Evolutionary conservation across 2,113 vertebrate species (phyloP), one percentile per base, ranked within the genome.

Genomic region (Patagioenas fasciata): DNA sequence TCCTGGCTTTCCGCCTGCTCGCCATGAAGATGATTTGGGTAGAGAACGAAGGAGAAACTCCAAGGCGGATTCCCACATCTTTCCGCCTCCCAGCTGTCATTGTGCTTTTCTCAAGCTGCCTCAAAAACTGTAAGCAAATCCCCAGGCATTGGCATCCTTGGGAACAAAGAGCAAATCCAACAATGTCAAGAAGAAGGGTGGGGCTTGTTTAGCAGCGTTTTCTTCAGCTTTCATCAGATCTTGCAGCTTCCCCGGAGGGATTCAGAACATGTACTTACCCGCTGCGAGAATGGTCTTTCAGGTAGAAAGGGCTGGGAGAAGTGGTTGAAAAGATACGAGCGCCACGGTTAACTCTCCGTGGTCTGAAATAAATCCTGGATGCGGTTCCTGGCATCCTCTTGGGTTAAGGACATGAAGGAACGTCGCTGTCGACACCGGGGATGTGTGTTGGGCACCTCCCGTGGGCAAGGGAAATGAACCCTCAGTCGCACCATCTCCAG

Each of bases 181-280:
- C 89, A 82, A 89, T 80, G 93, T 93, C 88, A 82, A 94, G 95
- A 79, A 80, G 84, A 88, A 80, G 34, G 85, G 91, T 80, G 73
- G 67, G 71, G 89, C 77, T 40, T 91, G 77, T 58, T 73, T 40
- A 65, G 89, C 34, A 80, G 92, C 72, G 51, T 82, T 95, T 95
- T 89, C 95, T 84, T 10, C 82, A 40, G 34, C 28, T 95, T 78
- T 95, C 95, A 97, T 95, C 94, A 96, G 92, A 97, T 92, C 82
- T 65, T 92, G 36, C 91, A 73, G 86, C 94, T 96, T 97, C 69
- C 93, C 91, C 10, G 71, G 92, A 97, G 91, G 95, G 97, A 95
- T 97, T 83, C 85, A 54, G 62, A 81, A 85, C 97, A 86, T 78
- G 96, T 92, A 80, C 80, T 77, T 64, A 94, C 97, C 95, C 65